These are phyloP conservation scores for Caenorhabditis brenneri DNA, from an alignment of 1,140 invertebrate species.

Conservation along the genomic window DNA sequence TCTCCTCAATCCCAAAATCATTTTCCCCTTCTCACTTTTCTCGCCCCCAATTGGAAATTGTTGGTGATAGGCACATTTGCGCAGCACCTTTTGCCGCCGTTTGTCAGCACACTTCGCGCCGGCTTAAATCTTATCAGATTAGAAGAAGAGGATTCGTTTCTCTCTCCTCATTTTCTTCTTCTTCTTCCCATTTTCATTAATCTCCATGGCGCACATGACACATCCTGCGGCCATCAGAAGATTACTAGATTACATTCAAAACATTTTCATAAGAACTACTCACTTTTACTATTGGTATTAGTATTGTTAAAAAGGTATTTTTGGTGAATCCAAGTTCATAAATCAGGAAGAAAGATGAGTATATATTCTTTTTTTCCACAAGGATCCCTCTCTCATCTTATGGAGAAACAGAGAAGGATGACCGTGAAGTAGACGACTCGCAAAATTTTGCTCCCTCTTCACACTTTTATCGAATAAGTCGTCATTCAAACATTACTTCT, in stretches of 20 bases:
- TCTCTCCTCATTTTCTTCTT: too few species aligned
- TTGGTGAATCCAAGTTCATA: not conserved
- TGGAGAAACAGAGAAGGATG: not conserved
- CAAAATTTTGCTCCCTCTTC: not conserved
- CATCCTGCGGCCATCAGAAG: not conserved
- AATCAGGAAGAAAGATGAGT: not conserved
- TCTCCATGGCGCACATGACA: conserved; percentile 15
- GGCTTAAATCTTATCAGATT: conserved; percentile 38
- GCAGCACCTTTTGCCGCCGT: not conserved
- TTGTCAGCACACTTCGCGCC: not conserved
- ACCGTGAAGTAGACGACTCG: not conserved
- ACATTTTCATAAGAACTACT: not conserved
- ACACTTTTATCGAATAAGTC: not conserved
- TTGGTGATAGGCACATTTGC: not conserved
- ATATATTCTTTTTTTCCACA: not conserved
- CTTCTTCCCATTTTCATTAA: conserved; percentile 8
- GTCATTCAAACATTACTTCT: not conserved
- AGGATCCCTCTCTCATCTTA: not conserved
- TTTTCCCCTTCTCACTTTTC: not conserved
- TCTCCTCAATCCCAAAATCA: conserved; percentile 6
- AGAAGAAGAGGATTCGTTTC: not conserved
- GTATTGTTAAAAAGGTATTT: not conserved
- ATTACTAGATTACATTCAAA: not conserved
- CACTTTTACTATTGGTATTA: not conserved
- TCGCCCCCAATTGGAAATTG: not conserved